Percentiles rank a stretch among this genome's conserved stretches.
phyloP scores from a whole-genome alignment of 2,888 invertebrate genomes.

The Branchellion lobata region DNA sequence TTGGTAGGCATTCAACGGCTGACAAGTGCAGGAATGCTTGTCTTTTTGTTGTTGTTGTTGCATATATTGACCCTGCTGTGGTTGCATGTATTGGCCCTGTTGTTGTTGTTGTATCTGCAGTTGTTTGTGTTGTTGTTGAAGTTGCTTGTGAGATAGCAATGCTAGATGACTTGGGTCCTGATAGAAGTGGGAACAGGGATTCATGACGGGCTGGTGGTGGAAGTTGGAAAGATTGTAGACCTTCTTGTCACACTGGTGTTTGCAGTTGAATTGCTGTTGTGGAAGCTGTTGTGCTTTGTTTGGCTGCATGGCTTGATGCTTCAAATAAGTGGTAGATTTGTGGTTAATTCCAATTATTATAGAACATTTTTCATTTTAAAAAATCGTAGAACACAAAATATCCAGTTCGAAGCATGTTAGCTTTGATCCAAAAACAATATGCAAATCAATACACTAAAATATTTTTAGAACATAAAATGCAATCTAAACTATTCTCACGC shows the following conservation, averaged over 20 bases:
- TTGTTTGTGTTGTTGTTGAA: not conserved
- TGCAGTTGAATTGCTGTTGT: conserved; percentile 1
- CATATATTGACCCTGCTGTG: not conserved
- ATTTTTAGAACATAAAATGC: no score
- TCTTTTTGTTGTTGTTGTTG: not conserved
- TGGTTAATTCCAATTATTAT: not conserved
- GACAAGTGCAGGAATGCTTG: conserved; percentile 1
- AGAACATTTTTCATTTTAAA: not conserved
- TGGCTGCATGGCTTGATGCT: not conserved
- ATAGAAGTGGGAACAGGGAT: not conserved
- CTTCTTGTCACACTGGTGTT: not conserved
- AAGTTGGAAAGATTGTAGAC: not conserved
- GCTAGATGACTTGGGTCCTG: not conserved
- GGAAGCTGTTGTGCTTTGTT: not conserved
- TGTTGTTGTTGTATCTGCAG: not conserved
- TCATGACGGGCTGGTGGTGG: not conserved
- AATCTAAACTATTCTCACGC: no score
- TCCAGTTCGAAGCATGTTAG: no score
- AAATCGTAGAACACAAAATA: no score
- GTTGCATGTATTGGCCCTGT: not conserved
- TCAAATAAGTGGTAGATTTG: not conserved
- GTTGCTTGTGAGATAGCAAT: not conserved
- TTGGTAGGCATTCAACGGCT: conserved; percentile 15
- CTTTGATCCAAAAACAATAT: no score
- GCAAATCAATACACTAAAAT: no score